Evolutionary conservation across 2,113 vertebrate species (phyloP).

Genomic region (Anarhynchus alexandrinus): DNA sequence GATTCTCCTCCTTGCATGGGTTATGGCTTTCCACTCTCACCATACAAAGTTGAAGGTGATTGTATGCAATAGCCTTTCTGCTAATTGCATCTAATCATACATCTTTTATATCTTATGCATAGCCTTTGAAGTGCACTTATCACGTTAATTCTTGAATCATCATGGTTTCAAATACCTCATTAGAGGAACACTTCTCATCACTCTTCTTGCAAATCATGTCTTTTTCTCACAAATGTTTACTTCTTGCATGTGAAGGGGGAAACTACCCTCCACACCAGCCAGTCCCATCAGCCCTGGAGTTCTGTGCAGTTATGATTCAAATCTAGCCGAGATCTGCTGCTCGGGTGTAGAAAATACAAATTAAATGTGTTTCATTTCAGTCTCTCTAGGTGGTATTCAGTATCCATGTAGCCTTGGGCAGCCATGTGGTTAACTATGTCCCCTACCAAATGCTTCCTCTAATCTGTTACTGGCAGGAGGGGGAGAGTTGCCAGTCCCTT

Average conservation of each 20-base stretch:
- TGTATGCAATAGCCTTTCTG: background rate
- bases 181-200: background rate
- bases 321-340: background rate
- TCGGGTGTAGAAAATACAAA: background rate
- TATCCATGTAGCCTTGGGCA: background rate
- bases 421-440: background rate
- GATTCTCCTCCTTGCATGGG: background rate
- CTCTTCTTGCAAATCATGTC: background rate
- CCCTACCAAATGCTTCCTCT: background rate
- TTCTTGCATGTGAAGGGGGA: background rate
- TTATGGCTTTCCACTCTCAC: background rate
- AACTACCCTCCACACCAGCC: background rate
- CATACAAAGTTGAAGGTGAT: background rate
- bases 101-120: background rate
- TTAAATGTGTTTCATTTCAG: background rate
- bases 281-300: background rate
- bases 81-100: background rate
- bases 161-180: background rate
- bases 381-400: background rate
- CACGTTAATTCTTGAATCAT: background rate
- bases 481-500: background rate
- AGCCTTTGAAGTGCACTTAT: background rate
- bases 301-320: background rate
- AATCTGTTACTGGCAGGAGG: background rate
- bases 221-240: background rate